Conservation (phyloP, 2,797 vertebrate genomes). For the Rhabdophis nuchalis region DNA sequence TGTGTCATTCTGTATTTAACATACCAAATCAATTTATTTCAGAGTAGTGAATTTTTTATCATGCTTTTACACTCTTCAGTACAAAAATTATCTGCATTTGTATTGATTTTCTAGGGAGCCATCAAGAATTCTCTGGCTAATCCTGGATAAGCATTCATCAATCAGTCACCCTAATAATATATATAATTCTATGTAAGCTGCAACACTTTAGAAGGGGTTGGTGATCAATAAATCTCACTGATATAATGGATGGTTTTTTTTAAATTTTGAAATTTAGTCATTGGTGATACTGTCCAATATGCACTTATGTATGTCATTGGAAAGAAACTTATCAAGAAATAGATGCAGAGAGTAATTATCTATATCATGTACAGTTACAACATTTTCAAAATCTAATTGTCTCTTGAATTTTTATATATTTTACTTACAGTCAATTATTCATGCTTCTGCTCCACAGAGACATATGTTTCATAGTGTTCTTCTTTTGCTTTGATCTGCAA, state of each 20-base stretch:
- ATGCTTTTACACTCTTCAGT: not conserved
- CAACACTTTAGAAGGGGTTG: not conserved
- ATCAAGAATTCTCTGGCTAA: not conserved
- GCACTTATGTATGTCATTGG: not conserved
- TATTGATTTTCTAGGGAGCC: slow-evolving; percentile 12
- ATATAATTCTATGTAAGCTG: not conserved
- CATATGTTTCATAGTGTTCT: not conserved
- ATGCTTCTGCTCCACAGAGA: not conserved
- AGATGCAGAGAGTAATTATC: not conserved
- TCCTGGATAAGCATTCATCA: not conserved
- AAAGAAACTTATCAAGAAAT: not conserved
- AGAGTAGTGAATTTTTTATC: slow-evolving; percentile 3
- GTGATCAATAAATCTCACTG: not conserved
- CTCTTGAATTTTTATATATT: not conserved
- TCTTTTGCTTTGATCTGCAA: not conserved
- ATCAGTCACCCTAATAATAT: not conserved
- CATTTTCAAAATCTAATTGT: not conserved
- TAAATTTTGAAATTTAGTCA: not conserved
- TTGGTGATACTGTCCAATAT: not conserved
- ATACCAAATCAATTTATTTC: not conserved
- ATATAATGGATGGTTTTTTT: not conserved
- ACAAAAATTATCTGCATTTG: slow-evolving; percentile 17
- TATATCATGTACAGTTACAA: not conserved
- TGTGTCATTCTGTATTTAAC: not conserved
- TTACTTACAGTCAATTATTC: not conserved